phyloP scores from a whole-genome alignment of 2,888 invertebrate genomes.

The Congeria kusceri region DNA sequence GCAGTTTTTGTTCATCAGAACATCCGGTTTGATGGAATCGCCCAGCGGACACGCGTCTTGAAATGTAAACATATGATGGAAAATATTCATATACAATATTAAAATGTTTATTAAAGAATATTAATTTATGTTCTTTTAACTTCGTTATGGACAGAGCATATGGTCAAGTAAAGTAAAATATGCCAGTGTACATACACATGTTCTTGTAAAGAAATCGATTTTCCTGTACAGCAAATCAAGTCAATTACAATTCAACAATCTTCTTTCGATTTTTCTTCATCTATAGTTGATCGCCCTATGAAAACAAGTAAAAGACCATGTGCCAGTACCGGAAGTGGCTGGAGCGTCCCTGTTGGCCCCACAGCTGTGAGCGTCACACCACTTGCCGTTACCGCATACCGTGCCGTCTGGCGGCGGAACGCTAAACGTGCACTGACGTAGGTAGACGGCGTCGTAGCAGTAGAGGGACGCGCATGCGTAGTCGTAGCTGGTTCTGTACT shows the following conservation, averaged over 20 bases:
- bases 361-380: background rate
- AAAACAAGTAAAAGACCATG: background rate
- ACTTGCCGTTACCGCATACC: constrained; percentile 59
- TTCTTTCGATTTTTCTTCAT: too few species aligned
- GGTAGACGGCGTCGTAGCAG: constrained; percentile 43
- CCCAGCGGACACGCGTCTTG: constrained; percentile 56
- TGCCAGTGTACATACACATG: too few species aligned
- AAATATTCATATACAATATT: too few species aligned
- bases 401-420: constrained; percentile 55
- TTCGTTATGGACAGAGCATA: too few species aligned
- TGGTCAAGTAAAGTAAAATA: too few species aligned
- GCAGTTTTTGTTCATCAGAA: constrained; percentile 47
- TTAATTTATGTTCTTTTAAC: too few species aligned
- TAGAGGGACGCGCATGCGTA: constrained; percentile 51
- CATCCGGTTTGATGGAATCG: constrained; percentile 43
- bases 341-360: background rate
- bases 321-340: background rate
- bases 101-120: too few species aligned
- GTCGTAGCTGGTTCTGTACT: constrained; percentile 51
- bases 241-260: too few species aligned
- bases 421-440: constrained; percentile 44
- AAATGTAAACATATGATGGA: too few species aligned
- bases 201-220: too few species aligned
- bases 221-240: too few species aligned
- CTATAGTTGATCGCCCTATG: too few species aligned